Conservation (phyloP, 1,140 invertebrate genomes). For the Drosophila paulistorum region DNA sequence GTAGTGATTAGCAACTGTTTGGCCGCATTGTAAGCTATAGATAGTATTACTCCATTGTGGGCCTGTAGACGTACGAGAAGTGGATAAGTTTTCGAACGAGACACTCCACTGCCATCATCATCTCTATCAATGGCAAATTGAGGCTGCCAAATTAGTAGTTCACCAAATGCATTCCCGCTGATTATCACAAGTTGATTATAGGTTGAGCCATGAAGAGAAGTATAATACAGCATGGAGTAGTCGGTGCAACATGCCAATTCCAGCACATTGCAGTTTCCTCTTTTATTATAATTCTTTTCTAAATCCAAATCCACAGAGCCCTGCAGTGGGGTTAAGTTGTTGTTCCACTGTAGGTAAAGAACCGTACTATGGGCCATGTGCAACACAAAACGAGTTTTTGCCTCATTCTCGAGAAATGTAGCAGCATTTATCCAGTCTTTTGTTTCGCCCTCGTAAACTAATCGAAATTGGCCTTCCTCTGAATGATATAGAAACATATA, state of each 20-base stretch:
- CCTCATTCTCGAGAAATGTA: constrained; percentile 41
- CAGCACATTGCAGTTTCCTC: constrained; percentile 6
- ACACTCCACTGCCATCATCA: background rate
- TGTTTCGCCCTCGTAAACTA: constrained; percentile 58
- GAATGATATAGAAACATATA: constrained; percentile 26
- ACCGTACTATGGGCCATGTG: constrained; percentile 69
- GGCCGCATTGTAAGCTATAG: constrained; percentile 54
- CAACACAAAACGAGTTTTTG: constrained; percentile 43
- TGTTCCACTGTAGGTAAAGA: constrained; percentile 43
- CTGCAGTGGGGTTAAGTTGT: background rate
- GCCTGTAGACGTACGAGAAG: constrained; percentile 55
- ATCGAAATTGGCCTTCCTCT: constrained; percentile 25
- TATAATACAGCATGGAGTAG: constrained; percentile 69
- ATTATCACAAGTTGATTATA: constrained; percentile 58
- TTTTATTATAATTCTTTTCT: background rate
- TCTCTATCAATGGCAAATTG: constrained; percentile 6
- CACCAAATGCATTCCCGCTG: constrained; percentile 77
- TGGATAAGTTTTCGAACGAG: constrained; percentile 26
- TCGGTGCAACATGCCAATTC: constrained; percentile 56
- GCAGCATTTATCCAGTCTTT: constrained; percentile 75
- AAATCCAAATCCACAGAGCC: background rate
- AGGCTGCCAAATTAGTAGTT: constrained; percentile 74
- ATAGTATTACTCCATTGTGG: constrained; percentile 78
- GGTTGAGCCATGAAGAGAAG: constrained; percentile 45
- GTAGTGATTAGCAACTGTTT: constrained; percentile 60